phyloP scores from a whole-genome alignment of 2,113 vertebrate genomes.

The Sylvietta virens region DNA sequence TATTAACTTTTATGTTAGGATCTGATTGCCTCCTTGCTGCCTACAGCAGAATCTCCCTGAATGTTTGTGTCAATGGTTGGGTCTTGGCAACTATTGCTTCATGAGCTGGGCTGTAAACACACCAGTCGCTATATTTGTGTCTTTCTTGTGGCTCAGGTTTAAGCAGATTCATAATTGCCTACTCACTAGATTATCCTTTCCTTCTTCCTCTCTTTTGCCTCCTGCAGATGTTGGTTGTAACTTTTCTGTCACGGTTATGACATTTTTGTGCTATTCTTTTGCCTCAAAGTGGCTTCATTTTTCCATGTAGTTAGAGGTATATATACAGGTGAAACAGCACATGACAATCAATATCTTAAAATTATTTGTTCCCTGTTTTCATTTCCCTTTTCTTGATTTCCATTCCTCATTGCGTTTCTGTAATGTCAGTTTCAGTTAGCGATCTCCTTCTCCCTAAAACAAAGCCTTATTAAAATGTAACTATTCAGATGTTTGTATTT shows the following conservation, averaged over 20 bases:
- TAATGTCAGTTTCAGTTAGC: not conserved
- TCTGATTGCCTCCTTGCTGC: not conserved
- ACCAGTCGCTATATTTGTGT: not conserved
- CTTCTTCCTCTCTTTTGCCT: not conserved
- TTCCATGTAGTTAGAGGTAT: not conserved
- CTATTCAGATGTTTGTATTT: not conserved
- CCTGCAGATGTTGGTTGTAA: not conserved
- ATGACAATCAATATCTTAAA: not conserved
- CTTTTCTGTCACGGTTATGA: not conserved
- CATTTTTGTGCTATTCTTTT: not conserved
- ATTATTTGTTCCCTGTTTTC: not conserved
- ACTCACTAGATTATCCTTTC: not conserved
- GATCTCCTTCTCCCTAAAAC: not conserved
- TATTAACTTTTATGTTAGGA: not conserved
- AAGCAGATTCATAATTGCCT: not conserved
- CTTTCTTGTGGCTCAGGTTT: not conserved
- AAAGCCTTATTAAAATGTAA: not conserved
- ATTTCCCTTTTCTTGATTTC: not conserved
- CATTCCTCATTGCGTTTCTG: not conserved
- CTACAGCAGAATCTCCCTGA: not conserved
- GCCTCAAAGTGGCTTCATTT: not conserved
- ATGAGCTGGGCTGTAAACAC: not conserved
- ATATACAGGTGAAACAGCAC: not conserved
- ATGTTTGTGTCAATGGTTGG: accelerated
- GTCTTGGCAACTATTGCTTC: not conserved